A percentile compares a stretch with the other conserved stretches of the same genome.
Conservation (phyloP, 2,888 invertebrate genomes). For the Xylota sylvarum region DNA sequence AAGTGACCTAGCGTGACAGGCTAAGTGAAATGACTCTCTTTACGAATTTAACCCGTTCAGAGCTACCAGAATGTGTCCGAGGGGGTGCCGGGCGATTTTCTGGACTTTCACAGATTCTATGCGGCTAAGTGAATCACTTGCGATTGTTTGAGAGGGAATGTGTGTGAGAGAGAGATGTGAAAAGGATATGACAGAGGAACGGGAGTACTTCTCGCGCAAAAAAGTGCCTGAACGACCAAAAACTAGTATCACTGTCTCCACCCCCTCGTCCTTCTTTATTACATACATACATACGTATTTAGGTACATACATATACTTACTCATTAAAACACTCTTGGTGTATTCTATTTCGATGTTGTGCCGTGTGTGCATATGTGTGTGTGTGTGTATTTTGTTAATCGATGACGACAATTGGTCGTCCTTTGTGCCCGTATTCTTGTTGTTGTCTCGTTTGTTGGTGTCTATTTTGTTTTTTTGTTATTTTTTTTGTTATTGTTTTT, state of each 20-base stretch:
- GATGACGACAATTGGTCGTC: constrained; percentile 12
- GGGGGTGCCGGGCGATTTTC: constrained; percentile 82
- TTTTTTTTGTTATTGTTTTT: background rate
- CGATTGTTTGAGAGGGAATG: constrained; percentile 40
- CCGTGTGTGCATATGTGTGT: constrained; percentile 23
- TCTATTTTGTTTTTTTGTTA: constrained; percentile 29
- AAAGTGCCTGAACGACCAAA: constrained; percentile 56
- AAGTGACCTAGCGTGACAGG: constrained; percentile 72
- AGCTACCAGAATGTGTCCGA: constrained; percentile 83
- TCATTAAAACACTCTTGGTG: constrained; percentile 66
- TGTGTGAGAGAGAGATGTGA: constrained; percentile 13
- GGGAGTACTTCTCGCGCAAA: constrained; percentile 30
- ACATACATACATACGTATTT: constrained; percentile 18
- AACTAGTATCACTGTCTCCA: constrained; percentile 19
- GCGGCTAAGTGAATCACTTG: constrained; percentile 78
- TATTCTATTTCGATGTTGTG: constrained; percentile 61
- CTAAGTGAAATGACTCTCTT: constrained; percentile 24
- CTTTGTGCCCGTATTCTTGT: constrained; percentile 22
- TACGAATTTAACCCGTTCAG: constrained; percentile 77
- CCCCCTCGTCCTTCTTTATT: constrained; percentile 45
- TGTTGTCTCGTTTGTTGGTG: constrained; percentile 56
- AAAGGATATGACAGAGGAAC: constrained; percentile 14
- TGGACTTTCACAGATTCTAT: constrained; percentile 84
- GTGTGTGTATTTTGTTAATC: constrained; percentile 29
- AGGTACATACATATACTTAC: constrained; percentile 73